phyloP scores from a whole-genome alignment of 2,113 vertebrate species.

The Ptilonorhynchus violaceus region DNA sequence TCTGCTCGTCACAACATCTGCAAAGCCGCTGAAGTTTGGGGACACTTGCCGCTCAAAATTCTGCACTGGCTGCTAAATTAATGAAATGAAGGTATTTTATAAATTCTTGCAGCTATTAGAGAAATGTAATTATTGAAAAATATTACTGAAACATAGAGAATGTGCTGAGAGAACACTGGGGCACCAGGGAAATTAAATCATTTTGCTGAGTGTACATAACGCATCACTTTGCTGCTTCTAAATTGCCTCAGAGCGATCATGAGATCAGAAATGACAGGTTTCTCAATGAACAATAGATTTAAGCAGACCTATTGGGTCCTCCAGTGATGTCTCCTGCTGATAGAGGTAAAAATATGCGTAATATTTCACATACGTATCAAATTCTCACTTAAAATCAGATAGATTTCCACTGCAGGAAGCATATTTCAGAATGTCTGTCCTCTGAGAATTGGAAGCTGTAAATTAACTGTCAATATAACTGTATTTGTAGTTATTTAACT shows the following conservation, averaged over 20 bases:
- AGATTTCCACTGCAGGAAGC: not conserved
- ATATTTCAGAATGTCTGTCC: not conserved
- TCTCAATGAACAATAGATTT: not conserved
- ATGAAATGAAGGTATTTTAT: not conserved
- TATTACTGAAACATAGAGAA: not conserved
- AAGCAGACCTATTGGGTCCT: not conserved
- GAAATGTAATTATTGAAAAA: slow-evolving; percentile 22
- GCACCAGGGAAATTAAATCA: not conserved
- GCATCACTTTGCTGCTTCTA: not conserved
- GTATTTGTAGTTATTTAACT: not conserved
- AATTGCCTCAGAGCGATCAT: not conserved
- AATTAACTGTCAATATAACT: not conserved
- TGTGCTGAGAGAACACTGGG: not conserved
- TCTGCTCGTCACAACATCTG: not conserved
- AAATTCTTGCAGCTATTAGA: not conserved
- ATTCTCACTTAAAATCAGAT: not conserved
- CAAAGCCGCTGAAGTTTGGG: not conserved
- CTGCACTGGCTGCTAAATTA: not conserved
- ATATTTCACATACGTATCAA: not conserved
- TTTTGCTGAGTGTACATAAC: not conserved
- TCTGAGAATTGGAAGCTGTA: not conserved
- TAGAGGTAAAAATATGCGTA: not conserved
- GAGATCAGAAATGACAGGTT: not conserved
- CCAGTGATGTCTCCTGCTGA: not conserved
- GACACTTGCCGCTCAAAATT: not conserved